Conservation (phyloP, 2,888 invertebrate genomes). For the Podotricha telesiphe region DNA sequence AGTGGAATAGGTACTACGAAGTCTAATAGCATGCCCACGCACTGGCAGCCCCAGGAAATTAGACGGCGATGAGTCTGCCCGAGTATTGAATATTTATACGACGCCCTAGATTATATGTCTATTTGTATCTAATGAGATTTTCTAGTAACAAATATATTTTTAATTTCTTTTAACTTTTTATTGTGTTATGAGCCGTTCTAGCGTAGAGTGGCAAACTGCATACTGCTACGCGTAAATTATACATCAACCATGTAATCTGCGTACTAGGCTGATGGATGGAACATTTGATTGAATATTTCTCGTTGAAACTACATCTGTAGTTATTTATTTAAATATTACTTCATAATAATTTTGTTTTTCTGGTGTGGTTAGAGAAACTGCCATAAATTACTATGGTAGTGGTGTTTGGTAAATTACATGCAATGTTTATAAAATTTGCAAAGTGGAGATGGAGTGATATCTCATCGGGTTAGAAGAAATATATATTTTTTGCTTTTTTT, state of each 20-base stretch:
- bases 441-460: too few species aligned
- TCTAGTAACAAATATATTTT: not conserved
- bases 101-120: slow-evolving; percentile 4
- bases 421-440: too few species aligned
- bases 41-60: slow-evolving; percentile 36
- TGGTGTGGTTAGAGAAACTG: too few species aligned
- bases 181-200: slow-evolving; percentile 14
- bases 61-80: slow-evolving; percentile 17
- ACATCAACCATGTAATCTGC: slow-evolving; percentile 28
- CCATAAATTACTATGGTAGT: too few species aligned
- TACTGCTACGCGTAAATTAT: slow-evolving; percentile 25
- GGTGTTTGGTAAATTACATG: too few species aligned
- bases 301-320: slow-evolving; percentile 12
- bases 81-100: slow-evolving; percentile 19
- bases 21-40: slow-evolving; percentile 38
- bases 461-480: too few species aligned
- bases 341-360: too few species aligned
- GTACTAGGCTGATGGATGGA: slow-evolving; percentile 23
- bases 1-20: slow-evolving; percentile 24
- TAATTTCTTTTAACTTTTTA: not conserved
- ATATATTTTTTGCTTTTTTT: too few species aligned
- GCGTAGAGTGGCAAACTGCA: slow-evolving; percentile 15
- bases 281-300: slow-evolving; percentile 30
- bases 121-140: slow-evolving; percentile 16
- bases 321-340: not conserved